Evolutionary conservation across 2,797 vertebrate genomes (phyloP), one percentile per base, ranked within the genome.

Genomic region (Ciconia nigra): DNA sequence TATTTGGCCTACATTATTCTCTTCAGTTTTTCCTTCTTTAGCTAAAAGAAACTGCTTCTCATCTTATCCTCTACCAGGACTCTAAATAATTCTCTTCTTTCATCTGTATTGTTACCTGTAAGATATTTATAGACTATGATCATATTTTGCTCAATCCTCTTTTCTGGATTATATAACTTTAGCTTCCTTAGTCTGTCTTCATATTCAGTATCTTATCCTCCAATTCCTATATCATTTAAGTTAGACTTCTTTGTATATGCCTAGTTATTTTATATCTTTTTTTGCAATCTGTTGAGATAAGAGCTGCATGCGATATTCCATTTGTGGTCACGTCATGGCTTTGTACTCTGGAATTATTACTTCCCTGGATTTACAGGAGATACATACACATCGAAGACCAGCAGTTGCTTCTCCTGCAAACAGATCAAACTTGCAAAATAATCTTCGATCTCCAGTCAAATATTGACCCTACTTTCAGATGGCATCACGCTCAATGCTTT

Each of bases 151-250:
- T 84, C 83, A 93, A 92, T 95, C 92, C 74, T 96, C 88, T 95
- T 96, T 97, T 88, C 87, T 90, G 89, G 84, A 95, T 96, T 97
- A 83, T 90, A 35, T 83, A 86, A 93, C 58, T 89, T 93, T 19
- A 92, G 65, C 65, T 85, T 92, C 65, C 84, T 80, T 93, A 92
- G 71, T 85, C 89, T 87, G 41, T 72, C 90, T 96, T 63, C 78
- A 65, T 79, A 77, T 83, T 93, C 7, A 9, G 54, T 66, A 74
- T 87, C 61, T 88, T 85, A 94, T 78, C 57, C 55, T 82, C 42
- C 62, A 91, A 66, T 82, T 90, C 41, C 31, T 73, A 0, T 70
- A 89, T 93, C 57, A 46, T 70, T 86, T 72, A 73, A 74, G 39
- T 88, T 83, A 42, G 24, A 49, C 29, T 67, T 83, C 65, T 83